Percentiles rank a stretch among this genome's conserved stretches.
Conservation (phyloP, 2,797 vertebrate genomes). For the Sebastes miniatus region DNA sequence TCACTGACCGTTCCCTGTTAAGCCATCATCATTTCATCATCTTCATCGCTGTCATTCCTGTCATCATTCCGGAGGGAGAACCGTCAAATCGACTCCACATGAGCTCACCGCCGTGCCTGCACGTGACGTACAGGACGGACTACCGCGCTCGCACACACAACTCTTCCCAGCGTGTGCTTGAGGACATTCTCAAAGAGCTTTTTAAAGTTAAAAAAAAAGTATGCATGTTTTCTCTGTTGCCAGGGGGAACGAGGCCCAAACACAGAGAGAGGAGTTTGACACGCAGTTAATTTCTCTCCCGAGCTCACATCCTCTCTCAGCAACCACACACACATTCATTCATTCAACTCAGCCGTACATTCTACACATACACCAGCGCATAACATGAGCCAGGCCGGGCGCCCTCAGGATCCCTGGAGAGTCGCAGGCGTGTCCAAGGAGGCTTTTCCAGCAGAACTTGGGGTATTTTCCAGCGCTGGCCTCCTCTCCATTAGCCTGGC, state of each 20-base stretch:
- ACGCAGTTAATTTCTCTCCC: constrained; percentile 67
- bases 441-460: constrained; percentile 65
- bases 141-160: background rate
- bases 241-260: constrained; percentile 71
- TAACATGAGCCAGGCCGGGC: constrained; percentile 46
- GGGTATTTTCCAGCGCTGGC: constrained; percentile 76
- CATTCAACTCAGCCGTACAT: constrained; percentile 28
- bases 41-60: constrained; percentile 15
- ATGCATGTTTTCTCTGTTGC: constrained; percentile 77
- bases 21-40: constrained; percentile 43
- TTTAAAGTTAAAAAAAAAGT: constrained; percentile 41
- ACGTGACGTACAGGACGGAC: constrained; percentile 19
- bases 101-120: constrained; percentile 24
- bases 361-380: constrained; percentile 34
- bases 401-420: constrained; percentile 58
- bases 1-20: constrained; percentile 37
- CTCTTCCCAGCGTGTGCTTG: constrained; percentile 21
- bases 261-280: constrained; percentile 67
- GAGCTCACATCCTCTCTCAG: constrained; percentile 50
- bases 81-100: constrained; percentile 41
- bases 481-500: constrained; percentile 70
- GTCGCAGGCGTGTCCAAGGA: constrained; percentile 64
- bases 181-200: constrained; percentile 26
- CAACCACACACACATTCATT: constrained; percentile 50
- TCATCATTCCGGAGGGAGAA: constrained; percentile 25